phyloP scores from a whole-genome alignment of 2,113 vertebrate genomes.

The Lepidothrix coronata region DNA sequence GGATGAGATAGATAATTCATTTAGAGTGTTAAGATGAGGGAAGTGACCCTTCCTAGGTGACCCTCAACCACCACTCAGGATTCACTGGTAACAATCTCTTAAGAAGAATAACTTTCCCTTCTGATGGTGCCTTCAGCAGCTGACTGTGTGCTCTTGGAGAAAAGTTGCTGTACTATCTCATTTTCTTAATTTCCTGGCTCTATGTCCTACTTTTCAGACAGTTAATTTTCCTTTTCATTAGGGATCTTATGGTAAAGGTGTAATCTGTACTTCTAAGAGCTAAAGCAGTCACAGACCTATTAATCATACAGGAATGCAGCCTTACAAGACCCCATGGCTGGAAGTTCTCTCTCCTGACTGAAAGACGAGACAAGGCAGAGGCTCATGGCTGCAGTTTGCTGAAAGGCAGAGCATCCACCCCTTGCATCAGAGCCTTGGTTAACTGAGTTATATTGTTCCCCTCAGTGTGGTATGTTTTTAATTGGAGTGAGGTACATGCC shows the following conservation, averaged over 20 bases:
- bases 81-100: not conserved
- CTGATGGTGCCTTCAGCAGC: not conserved
- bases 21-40: not conserved
- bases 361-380: not conserved
- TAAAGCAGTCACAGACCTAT: not conserved
- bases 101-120: not conserved
- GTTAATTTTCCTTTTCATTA: conserved; percentile 3
- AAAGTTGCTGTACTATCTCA: not conserved
- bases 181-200: conserved; percentile 47
- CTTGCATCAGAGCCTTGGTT: not conserved
- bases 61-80: not conserved
- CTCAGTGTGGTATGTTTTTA: not conserved
- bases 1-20: not conserved
- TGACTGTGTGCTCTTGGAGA: conserved; percentile 6
- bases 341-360: not conserved
- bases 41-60: not conserved
- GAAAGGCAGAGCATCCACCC: not conserved
- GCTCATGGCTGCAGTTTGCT: not conserved
- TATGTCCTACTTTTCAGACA: conserved; percentile 1
- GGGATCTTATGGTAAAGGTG: not conserved
- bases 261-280: not conserved
- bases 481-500: not conserved
- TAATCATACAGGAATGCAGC: not conserved
- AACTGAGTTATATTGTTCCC: accelerated
- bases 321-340: not conserved